A percentile compares a stretch with the other conserved stretches of the same genome.
Evolutionary conservation across 1,140 invertebrate genomes (phyloP).

Genomic region (Platyura marginata): DNA sequence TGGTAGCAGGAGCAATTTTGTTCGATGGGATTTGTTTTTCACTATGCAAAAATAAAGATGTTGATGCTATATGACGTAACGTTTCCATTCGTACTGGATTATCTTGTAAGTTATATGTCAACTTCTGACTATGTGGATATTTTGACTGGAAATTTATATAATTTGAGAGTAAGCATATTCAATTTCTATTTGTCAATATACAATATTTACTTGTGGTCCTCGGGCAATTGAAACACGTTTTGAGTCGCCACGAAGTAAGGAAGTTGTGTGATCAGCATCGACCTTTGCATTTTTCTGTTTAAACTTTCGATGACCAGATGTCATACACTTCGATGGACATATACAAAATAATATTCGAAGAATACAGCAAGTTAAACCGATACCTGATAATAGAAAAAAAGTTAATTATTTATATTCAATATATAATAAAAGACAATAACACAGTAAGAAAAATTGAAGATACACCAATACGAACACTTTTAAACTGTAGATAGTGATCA

Average conservation of each 20-base stretch:
- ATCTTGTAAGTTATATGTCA: not conserved
- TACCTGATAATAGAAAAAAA: slow-evolving; percentile 9
- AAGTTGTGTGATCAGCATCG: slow-evolving; percentile 24
- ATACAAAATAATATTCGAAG: slow-evolving; percentile 38
- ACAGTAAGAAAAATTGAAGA: too few species aligned
- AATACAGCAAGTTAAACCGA: slow-evolving; percentile 37
- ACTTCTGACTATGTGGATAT: not conserved
- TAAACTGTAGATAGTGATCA: too few species aligned
- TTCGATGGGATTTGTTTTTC: slow-evolving; percentile 10
- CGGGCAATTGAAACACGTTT: slow-evolving; percentile 22
- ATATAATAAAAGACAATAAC: not conserved
- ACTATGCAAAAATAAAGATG: slow-evolving; percentile 24
- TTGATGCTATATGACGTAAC: slow-evolving; percentile 23
- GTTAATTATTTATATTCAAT: not conserved
- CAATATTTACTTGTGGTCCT: slow-evolving; percentile 9
- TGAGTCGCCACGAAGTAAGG: slow-evolving; percentile 18
- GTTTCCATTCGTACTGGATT: slow-evolving; percentile 20
- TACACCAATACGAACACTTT: too few species aligned
- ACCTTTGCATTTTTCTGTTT: slow-evolving; percentile 23
- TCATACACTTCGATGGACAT: slow-evolving; percentile 33
- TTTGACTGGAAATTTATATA: not conserved
- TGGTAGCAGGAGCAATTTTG: slow-evolving; percentile 21
- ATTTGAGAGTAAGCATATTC: not conserved
- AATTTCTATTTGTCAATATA: too few species aligned
- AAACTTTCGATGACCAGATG: slow-evolving; percentile 18